Percentiles rank a stretch among this genome's conserved stretches.
Evolutionary conservation across 2,888 invertebrate species (phyloP).

Genomic region (Aphidoletes aphidimyza): DNA sequence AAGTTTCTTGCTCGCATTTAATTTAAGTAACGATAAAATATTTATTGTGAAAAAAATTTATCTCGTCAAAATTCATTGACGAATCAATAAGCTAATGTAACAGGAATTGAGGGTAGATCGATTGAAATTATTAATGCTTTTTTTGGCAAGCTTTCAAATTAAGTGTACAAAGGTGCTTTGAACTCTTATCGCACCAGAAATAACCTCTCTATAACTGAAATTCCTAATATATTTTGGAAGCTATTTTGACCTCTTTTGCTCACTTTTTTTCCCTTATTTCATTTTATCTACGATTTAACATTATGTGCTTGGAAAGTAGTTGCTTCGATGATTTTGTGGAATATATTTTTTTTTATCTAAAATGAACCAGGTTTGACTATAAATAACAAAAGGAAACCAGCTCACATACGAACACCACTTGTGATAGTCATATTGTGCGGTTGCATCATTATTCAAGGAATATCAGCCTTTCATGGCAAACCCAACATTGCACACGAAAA

Average conservation of each 20-base stretch:
- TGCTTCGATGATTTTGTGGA: not conserved
- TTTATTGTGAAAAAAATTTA: not conserved
- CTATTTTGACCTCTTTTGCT: not conserved
- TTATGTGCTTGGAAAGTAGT: not conserved
- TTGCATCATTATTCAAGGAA: not conserved
- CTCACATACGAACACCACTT: not conserved
- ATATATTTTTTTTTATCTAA: not conserved
- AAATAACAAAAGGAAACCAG: not conserved
- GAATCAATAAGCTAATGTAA: not conserved
- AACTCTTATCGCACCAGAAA: no score
- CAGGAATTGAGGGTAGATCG: no score
- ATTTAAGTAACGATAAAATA: not conserved
- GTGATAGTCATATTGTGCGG: not conserved
- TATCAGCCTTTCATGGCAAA: not conserved
- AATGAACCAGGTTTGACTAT: not conserved
- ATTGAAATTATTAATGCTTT: no score
- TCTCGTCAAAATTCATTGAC: not conserved
- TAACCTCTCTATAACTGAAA: no score
- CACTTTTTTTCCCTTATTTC: not conserved
- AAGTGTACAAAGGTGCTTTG: no score
- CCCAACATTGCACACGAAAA: not conserved
- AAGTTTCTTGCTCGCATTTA: not conserved
- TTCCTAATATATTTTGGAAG: not conserved
- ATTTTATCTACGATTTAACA: conserved; percentile 16
- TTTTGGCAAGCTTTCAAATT: no score